Evolutionary conservation across 2,888 invertebrate genomes (phyloP).

Genomic region (Coremacera marginata): DNA sequence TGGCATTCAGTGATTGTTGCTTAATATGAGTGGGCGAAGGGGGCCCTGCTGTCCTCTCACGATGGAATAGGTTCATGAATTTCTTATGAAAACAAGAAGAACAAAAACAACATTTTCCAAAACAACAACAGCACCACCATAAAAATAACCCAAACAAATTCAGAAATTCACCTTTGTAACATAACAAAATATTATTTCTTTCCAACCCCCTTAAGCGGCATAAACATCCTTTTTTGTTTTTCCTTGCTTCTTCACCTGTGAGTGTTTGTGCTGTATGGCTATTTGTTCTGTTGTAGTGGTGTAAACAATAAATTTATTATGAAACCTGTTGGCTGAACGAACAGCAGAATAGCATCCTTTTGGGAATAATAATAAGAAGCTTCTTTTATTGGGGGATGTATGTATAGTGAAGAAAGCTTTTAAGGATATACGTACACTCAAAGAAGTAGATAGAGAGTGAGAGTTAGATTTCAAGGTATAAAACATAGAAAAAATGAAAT

Average conservation of each 20-base stretch:
- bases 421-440: neutral
- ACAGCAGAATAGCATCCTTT: neutral
- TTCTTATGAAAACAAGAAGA: neutral
- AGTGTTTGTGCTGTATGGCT: conserved; percentile 37
- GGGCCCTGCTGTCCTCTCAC: neutral
- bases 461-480: no score
- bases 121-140: neutral
- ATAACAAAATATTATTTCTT: neutral
- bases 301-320: conserved; percentile 36
- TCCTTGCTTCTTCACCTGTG: conserved; percentile 16
- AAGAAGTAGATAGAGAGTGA: neutral
- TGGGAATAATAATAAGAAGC: neutral
- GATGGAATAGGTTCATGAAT: neutral
- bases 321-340: conserved; percentile 39
- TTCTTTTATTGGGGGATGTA: neutral
- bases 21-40: neutral
- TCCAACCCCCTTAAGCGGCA: neutral
- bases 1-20: no score
- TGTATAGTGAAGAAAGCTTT: neutral
- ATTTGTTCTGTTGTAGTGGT: conserved; percentile 25
- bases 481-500: no score
- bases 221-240: conserved; percentile 3
- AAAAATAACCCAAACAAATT: conserved; percentile 14
- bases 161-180: conserved; percentile 11
- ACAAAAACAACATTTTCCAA: neutral